phyloP scores from a whole-genome alignment of 2,797 vertebrate genomes.

The Nyctibius grandis region DNA sequence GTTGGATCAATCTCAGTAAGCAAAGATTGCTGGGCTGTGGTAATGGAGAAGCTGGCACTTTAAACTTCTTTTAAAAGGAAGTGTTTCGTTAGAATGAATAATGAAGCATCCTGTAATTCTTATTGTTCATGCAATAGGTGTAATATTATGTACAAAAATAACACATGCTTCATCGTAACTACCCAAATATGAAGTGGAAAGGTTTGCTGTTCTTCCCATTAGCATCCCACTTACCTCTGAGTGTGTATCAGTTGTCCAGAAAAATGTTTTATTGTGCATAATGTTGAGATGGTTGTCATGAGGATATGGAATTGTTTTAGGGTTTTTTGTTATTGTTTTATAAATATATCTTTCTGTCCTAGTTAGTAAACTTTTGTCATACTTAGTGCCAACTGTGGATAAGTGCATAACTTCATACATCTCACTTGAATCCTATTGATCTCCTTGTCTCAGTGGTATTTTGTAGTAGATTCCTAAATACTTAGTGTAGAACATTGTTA shows the following conservation, averaged over 20 bases:
- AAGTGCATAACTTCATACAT: neutral
- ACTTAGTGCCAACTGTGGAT: neutral
- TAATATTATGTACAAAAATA: neutral
- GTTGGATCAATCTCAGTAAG: neutral
- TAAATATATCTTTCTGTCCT: neutral
- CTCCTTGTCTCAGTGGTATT: neutral
- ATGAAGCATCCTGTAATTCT: neutral
- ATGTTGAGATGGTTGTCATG: neutral
- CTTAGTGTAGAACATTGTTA: neutral
- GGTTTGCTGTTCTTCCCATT: neutral
- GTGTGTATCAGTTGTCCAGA: neutral
- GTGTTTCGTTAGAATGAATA: neutral
- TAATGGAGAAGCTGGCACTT: neutral
- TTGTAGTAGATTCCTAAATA: neutral
- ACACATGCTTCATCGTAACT: neutral
- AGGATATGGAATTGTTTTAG: neutral
- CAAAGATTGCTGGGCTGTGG: neutral
- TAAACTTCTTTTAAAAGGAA: neutral
- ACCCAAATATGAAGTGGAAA: neutral
- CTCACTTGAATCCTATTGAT: neutral
- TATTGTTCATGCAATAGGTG: neutral
- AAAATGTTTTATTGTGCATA: neutral
- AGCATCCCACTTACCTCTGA: neutral
- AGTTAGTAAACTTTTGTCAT: neutral
- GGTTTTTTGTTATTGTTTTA: neutral